Evolutionary conservation across 2,797 vertebrate genomes (phyloP).

Genomic region (Columba guinea): DNA sequence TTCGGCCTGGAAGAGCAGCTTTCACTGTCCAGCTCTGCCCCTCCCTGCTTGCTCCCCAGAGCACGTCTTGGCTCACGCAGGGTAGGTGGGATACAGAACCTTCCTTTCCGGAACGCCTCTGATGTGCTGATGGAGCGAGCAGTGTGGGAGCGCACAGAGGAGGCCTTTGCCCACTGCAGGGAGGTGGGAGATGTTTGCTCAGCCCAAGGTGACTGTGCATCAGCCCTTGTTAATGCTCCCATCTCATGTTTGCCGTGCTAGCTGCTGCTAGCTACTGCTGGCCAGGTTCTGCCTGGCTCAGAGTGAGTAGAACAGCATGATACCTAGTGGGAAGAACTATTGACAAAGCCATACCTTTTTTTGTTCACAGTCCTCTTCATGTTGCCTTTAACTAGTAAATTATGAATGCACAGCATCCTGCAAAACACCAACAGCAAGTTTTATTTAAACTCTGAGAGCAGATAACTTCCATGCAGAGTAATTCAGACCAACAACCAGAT

Average conservation of each 20-base stretch:
- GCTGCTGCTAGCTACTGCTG: neutral
- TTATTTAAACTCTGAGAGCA: neutral
- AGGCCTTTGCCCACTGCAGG: neutral
- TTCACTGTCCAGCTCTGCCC: neutral
- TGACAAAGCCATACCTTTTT: neutral
- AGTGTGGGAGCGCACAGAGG: neutral
- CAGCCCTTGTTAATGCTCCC: neutral
- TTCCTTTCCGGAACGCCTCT: neutral
- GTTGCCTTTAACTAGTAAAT: neutral
- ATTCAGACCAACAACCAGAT: neutral
- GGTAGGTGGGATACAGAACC: neutral
- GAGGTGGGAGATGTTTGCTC: neutral
- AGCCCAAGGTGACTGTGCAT: neutral
- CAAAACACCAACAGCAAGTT: neutral
- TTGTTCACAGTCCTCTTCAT: neutral
- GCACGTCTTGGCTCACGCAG: neutral
- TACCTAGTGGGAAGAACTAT: neutral
- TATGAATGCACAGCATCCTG: neutral
- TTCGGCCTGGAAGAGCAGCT: neutral
- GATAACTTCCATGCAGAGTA: neutral
- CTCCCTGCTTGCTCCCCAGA: neutral
- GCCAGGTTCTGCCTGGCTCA: neutral
- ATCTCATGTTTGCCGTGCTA: neutral
- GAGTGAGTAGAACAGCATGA: neutral
- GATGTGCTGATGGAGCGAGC: neutral